Percentiles rank a stretch among this genome's conserved stretches.
Conservation (phyloP, 2,113 vertebrate genomes). For the Lycocorax pyrrhopterus region DNA sequence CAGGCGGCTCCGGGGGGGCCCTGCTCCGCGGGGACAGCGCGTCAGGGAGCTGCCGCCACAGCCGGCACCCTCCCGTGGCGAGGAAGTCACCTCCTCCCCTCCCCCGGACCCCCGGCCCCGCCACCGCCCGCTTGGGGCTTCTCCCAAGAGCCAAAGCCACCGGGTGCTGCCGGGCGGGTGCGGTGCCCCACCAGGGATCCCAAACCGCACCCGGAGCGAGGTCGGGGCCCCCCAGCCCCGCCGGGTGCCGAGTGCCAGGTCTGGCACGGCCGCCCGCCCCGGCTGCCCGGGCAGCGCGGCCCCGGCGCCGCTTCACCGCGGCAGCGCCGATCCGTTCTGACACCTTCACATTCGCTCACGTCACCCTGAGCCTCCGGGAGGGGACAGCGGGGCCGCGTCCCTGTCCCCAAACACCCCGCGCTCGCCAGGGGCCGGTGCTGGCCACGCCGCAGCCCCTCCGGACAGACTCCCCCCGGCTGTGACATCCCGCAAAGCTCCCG, state of each 20-base stretch:
- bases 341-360: conserved; percentile 21
- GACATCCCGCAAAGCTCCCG: not conserved
- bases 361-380: not conserved
- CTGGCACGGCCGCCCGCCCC: accelerated
- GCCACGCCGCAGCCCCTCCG: accelerated
- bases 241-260: accelerated
- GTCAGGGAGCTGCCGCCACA: not conserved
- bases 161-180: not conserved
- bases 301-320: not conserved
- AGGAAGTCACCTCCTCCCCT: not conserved
- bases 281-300: not conserved
- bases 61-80: accelerated
- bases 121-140: accelerated
- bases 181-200: not conserved
- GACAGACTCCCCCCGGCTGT: accelerated
- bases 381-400: not conserved
- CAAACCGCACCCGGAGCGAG: not conserved
- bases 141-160: not conserved
- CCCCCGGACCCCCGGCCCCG: too few relatives aligned
- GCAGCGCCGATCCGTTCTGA: not conserved
- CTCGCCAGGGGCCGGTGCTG: accelerated
- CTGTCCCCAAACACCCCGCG: not conserved
- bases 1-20: conserved; percentile 74
- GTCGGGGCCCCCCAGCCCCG: not conserved
- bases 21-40: not conserved